Evolutionary conservation across 2,113 vertebrate species (phyloP).

Genomic region (Odocoileus virginianus): DNA sequence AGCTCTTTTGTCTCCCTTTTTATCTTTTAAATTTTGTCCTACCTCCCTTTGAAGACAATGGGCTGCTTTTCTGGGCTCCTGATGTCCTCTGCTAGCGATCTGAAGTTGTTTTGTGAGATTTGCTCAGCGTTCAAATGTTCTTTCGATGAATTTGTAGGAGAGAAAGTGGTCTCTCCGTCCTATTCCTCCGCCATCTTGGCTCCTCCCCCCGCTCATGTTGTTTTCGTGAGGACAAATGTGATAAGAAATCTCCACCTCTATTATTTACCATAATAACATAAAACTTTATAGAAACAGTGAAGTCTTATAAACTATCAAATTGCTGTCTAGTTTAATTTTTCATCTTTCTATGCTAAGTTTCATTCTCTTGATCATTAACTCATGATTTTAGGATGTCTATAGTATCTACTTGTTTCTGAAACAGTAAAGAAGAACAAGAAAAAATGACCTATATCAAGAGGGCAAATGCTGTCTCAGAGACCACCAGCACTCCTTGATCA

Average conservation of each 20-base stretch:
- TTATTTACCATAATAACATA: not conserved
- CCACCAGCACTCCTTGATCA: not conserved
- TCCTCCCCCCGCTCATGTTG: too few species aligned
- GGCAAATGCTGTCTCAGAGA: not conserved
- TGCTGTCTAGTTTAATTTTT: not conserved
- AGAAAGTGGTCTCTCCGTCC: too few species aligned
- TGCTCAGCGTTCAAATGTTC: too few species aligned
- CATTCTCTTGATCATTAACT: not conserved
- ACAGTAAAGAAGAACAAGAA: not conserved
- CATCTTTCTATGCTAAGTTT: not conserved
- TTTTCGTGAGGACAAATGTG: not conserved
- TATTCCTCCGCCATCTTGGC: too few species aligned
- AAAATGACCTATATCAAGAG: fast-evolving
- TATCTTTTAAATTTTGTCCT: too few species aligned
- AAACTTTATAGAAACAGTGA: not conserved
- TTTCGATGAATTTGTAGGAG: too few species aligned
- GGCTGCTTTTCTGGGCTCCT: too few species aligned
- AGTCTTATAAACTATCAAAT: not conserved
- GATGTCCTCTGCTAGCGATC: too few species aligned
- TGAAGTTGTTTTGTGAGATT: too few species aligned
- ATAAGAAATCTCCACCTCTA: not conserved
- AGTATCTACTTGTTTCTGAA: not conserved
- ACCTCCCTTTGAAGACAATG: too few species aligned
- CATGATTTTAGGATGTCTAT: not conserved
- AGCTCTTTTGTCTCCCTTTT: too few species aligned